A percentile compares a stretch with the other conserved stretches of the same genome.
phyloP scores from a whole-genome alignment of 1,140 invertebrate species.

The Archegozetes longisetosus region DNA sequence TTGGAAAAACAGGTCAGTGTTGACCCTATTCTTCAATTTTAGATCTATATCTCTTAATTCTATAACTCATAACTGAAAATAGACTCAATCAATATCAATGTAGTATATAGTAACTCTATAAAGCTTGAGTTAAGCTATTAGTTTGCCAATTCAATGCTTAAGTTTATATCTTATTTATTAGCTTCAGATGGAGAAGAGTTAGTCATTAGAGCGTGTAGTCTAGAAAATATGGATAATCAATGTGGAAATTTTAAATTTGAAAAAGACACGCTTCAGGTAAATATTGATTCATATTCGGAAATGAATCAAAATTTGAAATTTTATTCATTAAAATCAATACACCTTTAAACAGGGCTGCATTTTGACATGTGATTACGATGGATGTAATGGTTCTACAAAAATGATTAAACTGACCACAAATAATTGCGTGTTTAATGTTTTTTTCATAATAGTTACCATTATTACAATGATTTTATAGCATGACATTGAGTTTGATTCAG shows the following conservation, averaged over 20 bases:
- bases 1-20: slow-evolving; percentile 32
- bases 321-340: too few relatives aligned
- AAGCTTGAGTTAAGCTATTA: too few relatives aligned
- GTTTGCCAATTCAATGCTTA: too few relatives aligned
- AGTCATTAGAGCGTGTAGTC: slow-evolving; percentile 37
- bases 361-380: slow-evolving; percentile 37
- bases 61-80: neutral
- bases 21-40: neutral
- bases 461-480: too few relatives aligned
- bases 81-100: neutral
- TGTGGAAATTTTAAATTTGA: slow-evolving; percentile 36
- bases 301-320: too few relatives aligned
- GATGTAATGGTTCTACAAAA: slow-evolving; percentile 30
- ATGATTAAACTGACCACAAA: neutral
- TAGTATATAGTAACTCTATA: neutral
- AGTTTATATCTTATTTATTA: too few relatives aligned
- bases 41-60: neutral
- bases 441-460: too few relatives aligned
- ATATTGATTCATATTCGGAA: slow-evolving; percentile 7
- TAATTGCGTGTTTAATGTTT: too few relatives aligned
- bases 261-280: slow-evolving; percentile 28
- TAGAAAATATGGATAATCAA: slow-evolving; percentile 40
- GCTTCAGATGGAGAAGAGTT: slow-evolving; percentile 28
- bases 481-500: too few relatives aligned
- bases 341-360: slow-evolving; percentile 34